Conservation (phyloP, 2,888 invertebrate species). For the Stegana nigrithorax region DNA sequence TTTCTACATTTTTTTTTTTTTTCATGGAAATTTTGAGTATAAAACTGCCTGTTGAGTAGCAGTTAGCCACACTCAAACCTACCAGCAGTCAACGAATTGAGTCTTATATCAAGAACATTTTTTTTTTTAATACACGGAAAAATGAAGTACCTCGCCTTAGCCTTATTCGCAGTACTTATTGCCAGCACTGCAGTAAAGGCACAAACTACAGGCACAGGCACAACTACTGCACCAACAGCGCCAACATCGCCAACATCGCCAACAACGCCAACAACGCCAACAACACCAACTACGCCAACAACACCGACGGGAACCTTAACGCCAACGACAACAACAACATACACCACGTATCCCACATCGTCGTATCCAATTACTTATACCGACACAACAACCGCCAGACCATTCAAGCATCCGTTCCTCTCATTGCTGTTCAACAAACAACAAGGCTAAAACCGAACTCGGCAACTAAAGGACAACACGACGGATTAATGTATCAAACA, state of each 20-base stretch:
- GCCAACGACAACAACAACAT: no score
- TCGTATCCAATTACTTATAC: slow-evolving; percentile 28
- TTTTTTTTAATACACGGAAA: no score
- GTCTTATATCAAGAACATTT: background rate
- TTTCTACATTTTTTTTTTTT: background rate
- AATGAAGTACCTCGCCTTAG: slow-evolving; percentile 6
- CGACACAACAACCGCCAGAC: slow-evolving; percentile 28
- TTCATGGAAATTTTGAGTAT: slow-evolving; percentile 4
- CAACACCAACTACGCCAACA: background rate
- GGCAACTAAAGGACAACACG: background rate
- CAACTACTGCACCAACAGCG: background rate
- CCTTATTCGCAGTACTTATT: background rate
- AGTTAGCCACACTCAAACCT: slow-evolving; percentile 3
- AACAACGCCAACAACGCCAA: background rate
- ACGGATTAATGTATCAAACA: slow-evolving; percentile 4
- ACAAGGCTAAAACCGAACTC: slow-evolving; percentile 21
- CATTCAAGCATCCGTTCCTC: slow-evolving; percentile 47
- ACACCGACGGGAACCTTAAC: background rate
- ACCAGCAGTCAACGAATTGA: background rate
- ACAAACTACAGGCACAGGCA: background rate
- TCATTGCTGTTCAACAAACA: slow-evolving; percentile 47
- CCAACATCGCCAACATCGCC: no score
- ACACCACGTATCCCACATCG: background rate
- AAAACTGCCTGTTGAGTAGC: background rate
- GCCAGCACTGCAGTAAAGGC: background rate